Percentiles rank a stretch among this genome's conserved stretches.
phyloP scores from a whole-genome alignment of 2,113 vertebrate species.

The Aepyceros melampus region DNA sequence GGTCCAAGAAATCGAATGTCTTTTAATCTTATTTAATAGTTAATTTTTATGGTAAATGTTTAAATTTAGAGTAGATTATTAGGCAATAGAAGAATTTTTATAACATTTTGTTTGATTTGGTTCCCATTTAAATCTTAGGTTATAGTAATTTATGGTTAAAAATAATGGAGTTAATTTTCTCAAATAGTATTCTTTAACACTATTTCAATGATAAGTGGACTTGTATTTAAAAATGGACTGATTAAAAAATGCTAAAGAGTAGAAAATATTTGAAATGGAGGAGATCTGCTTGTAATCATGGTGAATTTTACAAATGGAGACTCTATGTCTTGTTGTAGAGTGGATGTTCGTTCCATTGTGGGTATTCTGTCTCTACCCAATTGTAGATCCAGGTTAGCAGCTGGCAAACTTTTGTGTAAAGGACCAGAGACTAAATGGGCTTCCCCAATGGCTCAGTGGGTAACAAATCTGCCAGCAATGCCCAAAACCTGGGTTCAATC shows the following conservation, averaged over 20 bases:
- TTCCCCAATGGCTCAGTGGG: background rate
- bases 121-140: background rate
- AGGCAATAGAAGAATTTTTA: slow-evolving; percentile 4
- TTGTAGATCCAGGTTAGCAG: background rate
- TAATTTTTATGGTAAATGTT: slow-evolving; percentile 31
- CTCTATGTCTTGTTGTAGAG: background rate
- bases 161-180: slow-evolving; percentile 13
- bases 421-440: background rate
- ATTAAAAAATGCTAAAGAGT: background rate
- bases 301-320: background rate
- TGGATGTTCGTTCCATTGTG: background rate
- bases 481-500: background rate
- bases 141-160: slow-evolving; percentile 42
- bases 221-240: background rate
- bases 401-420: background rate
- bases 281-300: background rate
- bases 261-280: background rate
- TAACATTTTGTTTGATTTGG: slow-evolving; percentile 2
- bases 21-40: background rate
- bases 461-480: background rate
- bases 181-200: slow-evolving; percentile 16
- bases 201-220: background rate
- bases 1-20: background rate
- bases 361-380: background rate
- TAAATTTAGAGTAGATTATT: background rate